Evolutionary conservation across 1,140 invertebrate genomes (phyloP).

Genomic region (Saccostrea cuccullata): DNA sequence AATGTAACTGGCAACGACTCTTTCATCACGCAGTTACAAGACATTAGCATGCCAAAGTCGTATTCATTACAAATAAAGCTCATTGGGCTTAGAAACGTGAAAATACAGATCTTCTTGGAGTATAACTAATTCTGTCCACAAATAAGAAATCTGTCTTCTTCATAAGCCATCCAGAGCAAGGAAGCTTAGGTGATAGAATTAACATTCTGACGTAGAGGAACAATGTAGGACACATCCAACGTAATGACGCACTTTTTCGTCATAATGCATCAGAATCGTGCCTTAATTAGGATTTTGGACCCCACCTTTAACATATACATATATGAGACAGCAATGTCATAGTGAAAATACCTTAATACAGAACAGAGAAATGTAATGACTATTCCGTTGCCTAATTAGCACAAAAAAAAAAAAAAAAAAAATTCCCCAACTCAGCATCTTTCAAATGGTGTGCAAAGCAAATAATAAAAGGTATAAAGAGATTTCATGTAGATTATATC

Average conservation of each 20-base stretch:
- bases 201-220: background rate
- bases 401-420: no score
- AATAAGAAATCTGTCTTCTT: background rate
- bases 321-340: no score
- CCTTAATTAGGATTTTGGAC: background rate
- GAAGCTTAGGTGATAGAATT: background rate
- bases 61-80: background rate
- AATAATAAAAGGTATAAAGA: no score
- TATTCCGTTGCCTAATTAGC: no score
- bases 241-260: background rate
- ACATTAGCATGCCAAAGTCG: background rate
- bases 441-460: no score
- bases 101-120: background rate
- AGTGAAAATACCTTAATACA: no score
- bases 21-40: no score
- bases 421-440: no score
- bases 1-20: no score
- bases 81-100: background rate
- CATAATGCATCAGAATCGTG: background rate
- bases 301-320: no score
- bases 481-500: no score
- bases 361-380: no score
- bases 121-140: background rate
- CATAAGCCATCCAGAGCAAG: background rate
- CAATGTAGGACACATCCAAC: background rate